These are phyloP conservation scores for Penaeus chinensis DNA, from an alignment of 1,140 invertebrate genomes.

Conservation along the genomic window DNA sequence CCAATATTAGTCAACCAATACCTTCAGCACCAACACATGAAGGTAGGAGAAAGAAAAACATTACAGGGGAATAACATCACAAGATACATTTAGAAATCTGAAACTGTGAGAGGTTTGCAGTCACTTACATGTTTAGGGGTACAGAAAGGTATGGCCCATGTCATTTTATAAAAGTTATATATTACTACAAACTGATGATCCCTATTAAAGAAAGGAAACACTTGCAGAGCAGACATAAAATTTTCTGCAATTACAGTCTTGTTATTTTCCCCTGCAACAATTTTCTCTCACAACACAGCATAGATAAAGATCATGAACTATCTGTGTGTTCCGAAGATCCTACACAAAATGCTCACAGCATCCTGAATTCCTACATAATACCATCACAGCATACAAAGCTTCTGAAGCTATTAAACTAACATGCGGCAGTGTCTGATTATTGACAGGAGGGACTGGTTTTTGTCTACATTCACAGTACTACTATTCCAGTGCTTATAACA, in stretches of 20 bases:
- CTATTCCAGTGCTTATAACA: conserved; percentile 13
- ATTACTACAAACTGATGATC: no score
- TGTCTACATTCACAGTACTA: conserved; percentile 8
- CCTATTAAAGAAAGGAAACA: background rate
- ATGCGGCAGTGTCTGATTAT: conserved; percentile 55
- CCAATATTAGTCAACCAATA: conserved; percentile 25
- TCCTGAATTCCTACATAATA: conserved; percentile 50
- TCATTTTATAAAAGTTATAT: no score
- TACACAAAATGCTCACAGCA: conserved; percentile 49
- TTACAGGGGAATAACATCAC: background rate
- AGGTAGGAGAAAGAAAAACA: conserved; percentile 33
- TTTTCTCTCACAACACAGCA: conserved; percentile 22
- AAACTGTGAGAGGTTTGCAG: no score
- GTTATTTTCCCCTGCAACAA: background rate
- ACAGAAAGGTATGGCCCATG: no score
- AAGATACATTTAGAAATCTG: no score
- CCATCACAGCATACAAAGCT: conserved; percentile 60
- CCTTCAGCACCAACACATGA: conserved; percentile 48
- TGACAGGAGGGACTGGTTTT: conserved; percentile 33
- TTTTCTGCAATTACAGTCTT: background rate
- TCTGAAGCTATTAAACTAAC: conserved; percentile 58
- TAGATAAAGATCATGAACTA: background rate
- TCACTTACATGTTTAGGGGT: no score
- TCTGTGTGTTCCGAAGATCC: conserved; percentile 36
- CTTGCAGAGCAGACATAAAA: background rate